These are phyloP conservation scores for Montipora cactus DNA, from an alignment of 64 coral and sea anemone genomes.

Conservation along the genomic window DNA sequence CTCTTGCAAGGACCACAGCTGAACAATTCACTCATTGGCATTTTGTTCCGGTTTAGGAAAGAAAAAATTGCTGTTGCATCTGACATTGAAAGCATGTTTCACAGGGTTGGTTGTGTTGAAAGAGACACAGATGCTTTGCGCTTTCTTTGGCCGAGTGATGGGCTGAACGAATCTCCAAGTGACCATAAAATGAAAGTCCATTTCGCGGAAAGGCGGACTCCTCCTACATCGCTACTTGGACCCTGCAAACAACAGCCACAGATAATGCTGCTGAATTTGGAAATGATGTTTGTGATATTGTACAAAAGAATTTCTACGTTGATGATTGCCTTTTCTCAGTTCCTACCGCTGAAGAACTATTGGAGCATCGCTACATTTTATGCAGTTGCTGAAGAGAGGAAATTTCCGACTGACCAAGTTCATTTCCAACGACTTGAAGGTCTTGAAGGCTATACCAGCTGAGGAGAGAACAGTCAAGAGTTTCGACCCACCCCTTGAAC, in stretches of 20 bases:
- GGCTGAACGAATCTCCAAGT: no score
- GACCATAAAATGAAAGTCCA: no score
- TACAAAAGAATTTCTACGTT: slow-evolving; percentile 61
- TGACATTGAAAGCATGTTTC: no score
- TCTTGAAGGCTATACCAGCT: slow-evolving; percentile 24
- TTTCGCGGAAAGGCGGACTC: no score
- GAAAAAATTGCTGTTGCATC: no score
- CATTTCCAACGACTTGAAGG: neutral
- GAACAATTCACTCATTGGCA: no score
- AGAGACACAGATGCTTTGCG: neutral
- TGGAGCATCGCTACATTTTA: neutral
- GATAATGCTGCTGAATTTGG: slow-evolving; percentile 49
- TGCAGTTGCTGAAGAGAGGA: no score
- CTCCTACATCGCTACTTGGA: neutral
- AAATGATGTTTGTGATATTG: neutral
- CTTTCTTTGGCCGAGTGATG: slow-evolving; percentile 20
- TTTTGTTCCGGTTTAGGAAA: no score
- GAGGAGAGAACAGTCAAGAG: slow-evolving; percentile 63
- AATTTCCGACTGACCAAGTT: neutral
- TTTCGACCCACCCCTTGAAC: slow-evolving; percentile 7
- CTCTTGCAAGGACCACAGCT: no score
- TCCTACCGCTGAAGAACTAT: slow-evolving; percentile 47
- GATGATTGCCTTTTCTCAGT: neutral
- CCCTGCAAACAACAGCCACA: slow-evolving; percentile 17
- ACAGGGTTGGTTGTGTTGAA: no score